Base-by-base conservation (phyloP, 1,140 invertebrate genomes). In the Drosophila insularis region DNA sequence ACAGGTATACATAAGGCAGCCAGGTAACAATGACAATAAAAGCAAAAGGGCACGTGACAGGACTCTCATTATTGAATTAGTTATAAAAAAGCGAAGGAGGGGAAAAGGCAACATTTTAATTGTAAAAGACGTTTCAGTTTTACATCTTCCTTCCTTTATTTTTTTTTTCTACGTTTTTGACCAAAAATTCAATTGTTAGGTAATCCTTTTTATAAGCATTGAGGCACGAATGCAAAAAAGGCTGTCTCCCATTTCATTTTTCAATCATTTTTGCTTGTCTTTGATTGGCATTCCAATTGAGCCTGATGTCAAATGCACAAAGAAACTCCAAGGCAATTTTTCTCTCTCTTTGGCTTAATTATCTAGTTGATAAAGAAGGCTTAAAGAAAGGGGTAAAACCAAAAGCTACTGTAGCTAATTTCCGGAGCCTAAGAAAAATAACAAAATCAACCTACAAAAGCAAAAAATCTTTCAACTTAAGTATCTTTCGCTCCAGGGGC, bases 11-110 rank as follows among this genome's bases (percentile, higher is more conserved):
- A 27, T 11, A 37, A 13, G 35, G 4, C 35, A 11, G 65, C 77
- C 73, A 40, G n/a, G 53, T 46, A 11, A 89, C 84, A 89, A 89
- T 89, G 84, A 84, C 74, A 63, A 80, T 89, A 84, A 89, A 84
- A 80, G 80, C 56, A 63, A 65, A 21, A 19, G 56, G 80, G 85
- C 84, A 89, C 84, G 84, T 89, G 84, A 89, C 84, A 72, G 85
- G 77, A 80, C 73, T 84, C 68, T 89, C 85, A 89, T 89, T 80
- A 89, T 89, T 89, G 80, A 89, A 89, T 89, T 80, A 84, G 63
- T 89, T 78, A 78, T 84, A 58, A 75, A 63, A 56, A 50, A 27
- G 14, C 27, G 14, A 37, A 17, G 27, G 39, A 0, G 11, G 35
- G 11, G 35, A 10, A 35, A 35, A 35, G 32, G 32, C 65, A 19